Conservation (phyloP, 2,888 invertebrate genomes). For the Acleris holmiana region DNA sequence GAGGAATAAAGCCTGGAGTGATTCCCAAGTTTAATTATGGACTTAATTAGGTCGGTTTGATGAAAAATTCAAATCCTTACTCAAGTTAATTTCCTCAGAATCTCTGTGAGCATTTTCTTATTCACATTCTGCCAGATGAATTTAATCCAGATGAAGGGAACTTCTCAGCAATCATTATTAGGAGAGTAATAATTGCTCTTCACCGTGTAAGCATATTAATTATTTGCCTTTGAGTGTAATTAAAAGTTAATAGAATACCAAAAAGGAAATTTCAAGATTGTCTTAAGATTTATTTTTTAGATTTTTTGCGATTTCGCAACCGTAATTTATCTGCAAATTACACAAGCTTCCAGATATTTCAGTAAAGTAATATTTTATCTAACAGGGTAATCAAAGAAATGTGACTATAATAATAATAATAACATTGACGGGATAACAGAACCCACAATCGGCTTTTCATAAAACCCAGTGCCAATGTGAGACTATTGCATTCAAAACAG, state of each 20-base stretch:
- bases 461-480: no score
- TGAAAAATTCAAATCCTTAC: constrained; percentile 79
- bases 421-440: no score
- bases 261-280: no score
- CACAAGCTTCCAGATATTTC: no score
- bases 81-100: constrained; percentile 76
- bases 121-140: constrained; percentile 63
- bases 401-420: no score
- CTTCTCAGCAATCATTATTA: constrained; percentile 48
- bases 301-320: neutral
- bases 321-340: neutral
- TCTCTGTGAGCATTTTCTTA: constrained; percentile 67
- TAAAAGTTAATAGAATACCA: constrained; percentile 10
- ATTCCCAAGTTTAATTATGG: constrained; percentile 77
- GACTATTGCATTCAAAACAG: no score
- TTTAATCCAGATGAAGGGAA: constrained; percentile 59
- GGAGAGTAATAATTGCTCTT: constrained; percentile 36
- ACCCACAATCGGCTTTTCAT: no score
- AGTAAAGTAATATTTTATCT: no score
- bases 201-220: constrained; percentile 18
- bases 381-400: no score
- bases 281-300: neutral
- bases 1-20: constrained; percentile 63
- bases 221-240: constrained; percentile 4
- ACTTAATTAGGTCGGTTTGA: constrained; percentile 79